Evolutionary conservation across 1,140 invertebrate species (phyloP).

Genomic region (Prorops nasuta): DNA sequence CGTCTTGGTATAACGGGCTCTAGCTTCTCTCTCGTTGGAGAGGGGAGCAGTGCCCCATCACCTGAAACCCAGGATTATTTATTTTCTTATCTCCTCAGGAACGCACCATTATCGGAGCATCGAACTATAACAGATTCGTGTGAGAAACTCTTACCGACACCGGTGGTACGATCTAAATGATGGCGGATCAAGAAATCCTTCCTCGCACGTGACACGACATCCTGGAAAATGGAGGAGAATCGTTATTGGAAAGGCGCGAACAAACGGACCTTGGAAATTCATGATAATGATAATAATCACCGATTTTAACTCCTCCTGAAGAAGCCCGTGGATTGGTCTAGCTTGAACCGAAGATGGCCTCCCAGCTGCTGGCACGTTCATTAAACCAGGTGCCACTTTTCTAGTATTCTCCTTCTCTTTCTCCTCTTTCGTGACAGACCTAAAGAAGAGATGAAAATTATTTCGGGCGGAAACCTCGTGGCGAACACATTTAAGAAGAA

Average conservation of each 20-base stretch:
- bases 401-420: conserved; percentile 84
- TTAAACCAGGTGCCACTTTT: conserved; percentile 57
- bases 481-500: neutral
- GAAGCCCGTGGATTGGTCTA: conserved; percentile 44
- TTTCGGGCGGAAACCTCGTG: conserved; percentile 28
- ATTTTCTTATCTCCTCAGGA: neutral
- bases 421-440: conserved; percentile 80
- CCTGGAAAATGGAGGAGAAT: conserved; percentile 28
- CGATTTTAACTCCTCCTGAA: conserved; percentile 48
- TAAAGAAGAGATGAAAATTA: conserved; percentile 43
- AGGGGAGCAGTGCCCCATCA: conserved; percentile 63
- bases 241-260: neutral
- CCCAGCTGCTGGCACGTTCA: conserved; percentile 40
- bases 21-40: conserved; percentile 69
- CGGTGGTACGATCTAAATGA: conserved; percentile 70
- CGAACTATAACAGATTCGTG: neutral
- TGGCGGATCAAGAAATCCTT: conserved; percentile 64
- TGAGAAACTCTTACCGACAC: conserved; percentile 56
- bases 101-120: neutral
- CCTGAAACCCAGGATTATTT: conserved; percentile 40
- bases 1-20: conserved; percentile 68
- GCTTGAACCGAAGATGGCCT: conserved; percentile 51
- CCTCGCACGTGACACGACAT: conserved; percentile 56
- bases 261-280: neutral
- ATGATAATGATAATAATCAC: conserved; percentile 30